Evolutionary conservation across 53 echinoderm and acorn worm genomes (phyloP).

Genomic region (Luidia sarsii): DNA sequence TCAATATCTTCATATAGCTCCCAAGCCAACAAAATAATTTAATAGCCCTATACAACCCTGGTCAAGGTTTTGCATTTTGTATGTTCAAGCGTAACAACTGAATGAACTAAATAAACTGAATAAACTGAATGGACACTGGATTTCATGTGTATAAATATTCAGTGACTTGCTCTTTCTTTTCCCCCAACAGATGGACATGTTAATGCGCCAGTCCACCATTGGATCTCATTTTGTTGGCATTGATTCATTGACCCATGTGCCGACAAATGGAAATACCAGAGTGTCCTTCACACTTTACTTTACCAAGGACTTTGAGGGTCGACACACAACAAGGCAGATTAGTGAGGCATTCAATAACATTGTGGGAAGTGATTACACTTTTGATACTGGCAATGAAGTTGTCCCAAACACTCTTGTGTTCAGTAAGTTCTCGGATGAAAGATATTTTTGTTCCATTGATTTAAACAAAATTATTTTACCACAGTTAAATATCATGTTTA

Average conservation of each 20-base stretch:
- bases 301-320: constrained; percentile 1
- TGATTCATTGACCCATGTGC: background rate
- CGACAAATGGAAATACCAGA: constrained; percentile 10
- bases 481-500: no score
- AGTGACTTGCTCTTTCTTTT: background rate
- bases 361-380: constrained; percentile 13
- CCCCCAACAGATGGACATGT: constrained; percentile 33
- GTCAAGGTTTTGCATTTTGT: no score
- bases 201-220: constrained; percentile 36
- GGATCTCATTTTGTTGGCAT: constrained; percentile 26
- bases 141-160: background rate
- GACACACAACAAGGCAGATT: constrained; percentile 15
- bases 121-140: no score
- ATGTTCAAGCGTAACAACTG: no score
- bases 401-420: background rate
- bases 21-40: no score
- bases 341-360: constrained; percentile 48
- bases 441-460: background rate
- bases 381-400: constrained; percentile 59
- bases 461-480: background rate
- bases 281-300: constrained; percentile 54
- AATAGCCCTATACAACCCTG: no score
- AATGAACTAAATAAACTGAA: no score
- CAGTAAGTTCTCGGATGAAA: constrained; percentile 8
- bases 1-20: no score